Conservation (phyloP, 1,140 invertebrate genomes). For the Parasteatoda tepidariorum region DNA sequence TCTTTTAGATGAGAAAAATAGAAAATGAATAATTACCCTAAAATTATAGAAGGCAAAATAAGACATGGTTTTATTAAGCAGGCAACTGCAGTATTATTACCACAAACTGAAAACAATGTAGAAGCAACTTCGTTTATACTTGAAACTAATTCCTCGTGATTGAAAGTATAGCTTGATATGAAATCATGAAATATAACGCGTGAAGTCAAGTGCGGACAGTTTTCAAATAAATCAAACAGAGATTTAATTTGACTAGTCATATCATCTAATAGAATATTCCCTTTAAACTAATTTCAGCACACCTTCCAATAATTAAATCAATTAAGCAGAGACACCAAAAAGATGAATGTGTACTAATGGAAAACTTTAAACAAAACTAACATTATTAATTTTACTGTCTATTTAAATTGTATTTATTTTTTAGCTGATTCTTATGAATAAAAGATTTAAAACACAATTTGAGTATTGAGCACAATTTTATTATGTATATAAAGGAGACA, state of each 20-base stretch:
- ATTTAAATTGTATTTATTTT: too few relatives aligned
- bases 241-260: not conserved
- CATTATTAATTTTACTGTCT: too few relatives aligned
- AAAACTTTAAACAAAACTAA: too few relatives aligned
- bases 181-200: conserved; percentile 3
- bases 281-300: too few relatives aligned
- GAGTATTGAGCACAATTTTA: too few relatives aligned
- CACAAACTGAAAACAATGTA: not conserved
- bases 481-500: too few relatives aligned
- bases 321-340: too few relatives aligned
- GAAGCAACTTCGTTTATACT: not conserved
- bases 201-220: not conserved
- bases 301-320: too few relatives aligned
- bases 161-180: not conserved
- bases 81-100: not conserved
- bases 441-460: too few relatives aligned
- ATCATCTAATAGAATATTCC: too few relatives aligned
- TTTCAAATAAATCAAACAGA: conserved; percentile 22
- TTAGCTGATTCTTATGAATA: too few relatives aligned
- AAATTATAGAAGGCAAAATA: not conserved
- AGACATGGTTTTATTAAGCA: not conserved
- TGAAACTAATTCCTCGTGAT: not conserved
- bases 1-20: not conserved
- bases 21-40: not conserved
- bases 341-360: too few relatives aligned